Evolutionary conservation across 2,797 vertebrate species (phyloP).

Genomic region (Prunella strophiata): DNA sequence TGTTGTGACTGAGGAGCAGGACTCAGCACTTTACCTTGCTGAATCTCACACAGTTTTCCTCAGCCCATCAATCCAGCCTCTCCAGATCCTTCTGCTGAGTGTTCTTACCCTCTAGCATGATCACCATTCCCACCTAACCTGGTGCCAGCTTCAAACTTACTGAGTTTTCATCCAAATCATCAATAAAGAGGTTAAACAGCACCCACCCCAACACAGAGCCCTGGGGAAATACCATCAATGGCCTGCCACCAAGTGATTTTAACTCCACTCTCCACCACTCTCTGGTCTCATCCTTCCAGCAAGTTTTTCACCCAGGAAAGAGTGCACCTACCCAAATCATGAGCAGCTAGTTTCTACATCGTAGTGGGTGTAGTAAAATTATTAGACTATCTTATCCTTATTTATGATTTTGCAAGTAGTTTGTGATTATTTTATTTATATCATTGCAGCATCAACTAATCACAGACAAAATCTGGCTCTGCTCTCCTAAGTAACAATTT

Average conservation of each 20-base stretch:
- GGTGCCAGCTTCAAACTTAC: not conserved
- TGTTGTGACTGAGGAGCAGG: not conserved
- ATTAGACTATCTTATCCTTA: not conserved
- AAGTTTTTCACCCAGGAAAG: not conserved
- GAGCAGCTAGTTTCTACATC: not conserved
- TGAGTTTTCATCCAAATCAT: not conserved
- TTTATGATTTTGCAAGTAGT: not conserved
- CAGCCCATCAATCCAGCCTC: not conserved
- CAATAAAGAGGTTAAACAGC: not conserved
- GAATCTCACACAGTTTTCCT: not conserved
- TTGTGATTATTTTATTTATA: not conserved
- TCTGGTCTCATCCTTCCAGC: not conserved
- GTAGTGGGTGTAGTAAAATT: not conserved
- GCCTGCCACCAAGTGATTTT: not conserved
- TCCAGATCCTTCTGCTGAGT: not conserved
- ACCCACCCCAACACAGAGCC: fast-evolving
- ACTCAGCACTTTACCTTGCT: fast-evolving
- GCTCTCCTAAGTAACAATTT: not conserved
- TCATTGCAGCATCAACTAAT: not conserved
- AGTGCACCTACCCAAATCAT: not conserved
- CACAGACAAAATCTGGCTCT: not conserved
- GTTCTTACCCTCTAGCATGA: not conserved
- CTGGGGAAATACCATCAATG: not conserved
- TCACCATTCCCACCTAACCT: not conserved
- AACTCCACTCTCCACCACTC: not conserved